Percentiles rank a stretch among this genome's conserved stretches.
Conservation (phyloP, 2,888 invertebrate species). For the Dilophus febrilis region DNA sequence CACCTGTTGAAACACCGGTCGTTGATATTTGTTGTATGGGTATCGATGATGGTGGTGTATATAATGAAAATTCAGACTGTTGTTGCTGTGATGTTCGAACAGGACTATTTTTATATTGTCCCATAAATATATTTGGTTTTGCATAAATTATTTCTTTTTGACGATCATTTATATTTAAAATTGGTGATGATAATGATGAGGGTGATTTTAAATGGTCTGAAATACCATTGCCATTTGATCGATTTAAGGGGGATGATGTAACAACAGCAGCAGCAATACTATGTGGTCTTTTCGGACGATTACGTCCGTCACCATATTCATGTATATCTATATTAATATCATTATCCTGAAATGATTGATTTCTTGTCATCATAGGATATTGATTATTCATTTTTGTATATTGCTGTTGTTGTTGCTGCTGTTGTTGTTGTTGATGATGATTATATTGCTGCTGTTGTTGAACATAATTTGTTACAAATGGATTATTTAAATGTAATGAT, state of each 20-base stretch:
- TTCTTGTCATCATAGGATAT: background rate
- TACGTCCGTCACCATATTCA: constrained; percentile 12
- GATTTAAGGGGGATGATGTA: constrained; percentile 15
- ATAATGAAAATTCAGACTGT: constrained; percentile 12
- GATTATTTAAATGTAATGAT: constrained; percentile 14
- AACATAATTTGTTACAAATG: constrained; percentile 10
- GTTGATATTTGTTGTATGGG: constrained; percentile 3
- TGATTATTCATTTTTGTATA: background rate
- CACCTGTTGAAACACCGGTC: constrained; percentile 2
- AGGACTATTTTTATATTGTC: constrained; percentile 25
- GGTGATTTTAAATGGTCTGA: too few relatives aligned
- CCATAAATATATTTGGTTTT: too few relatives aligned
- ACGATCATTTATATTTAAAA: background rate
- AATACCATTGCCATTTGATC: too few relatives aligned
- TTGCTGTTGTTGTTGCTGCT: constrained; percentile 1
- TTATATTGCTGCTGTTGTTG: constrained; percentile 8
- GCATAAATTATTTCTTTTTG: constrained; percentile 27
- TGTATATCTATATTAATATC: constrained; percentile 2
- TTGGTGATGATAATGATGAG: background rate
- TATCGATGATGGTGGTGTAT: constrained; percentile 13
- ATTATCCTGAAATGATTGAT: too few relatives aligned
- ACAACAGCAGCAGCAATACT: constrained; percentile 36
- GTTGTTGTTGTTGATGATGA: constrained; percentile 8
- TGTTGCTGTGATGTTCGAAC: constrained; percentile 11
- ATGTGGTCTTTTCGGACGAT: constrained; percentile 36